Evolutionary conservation across 2,797 vertebrate genomes (phyloP).

Genomic region (Saxicola maurus): DNA sequence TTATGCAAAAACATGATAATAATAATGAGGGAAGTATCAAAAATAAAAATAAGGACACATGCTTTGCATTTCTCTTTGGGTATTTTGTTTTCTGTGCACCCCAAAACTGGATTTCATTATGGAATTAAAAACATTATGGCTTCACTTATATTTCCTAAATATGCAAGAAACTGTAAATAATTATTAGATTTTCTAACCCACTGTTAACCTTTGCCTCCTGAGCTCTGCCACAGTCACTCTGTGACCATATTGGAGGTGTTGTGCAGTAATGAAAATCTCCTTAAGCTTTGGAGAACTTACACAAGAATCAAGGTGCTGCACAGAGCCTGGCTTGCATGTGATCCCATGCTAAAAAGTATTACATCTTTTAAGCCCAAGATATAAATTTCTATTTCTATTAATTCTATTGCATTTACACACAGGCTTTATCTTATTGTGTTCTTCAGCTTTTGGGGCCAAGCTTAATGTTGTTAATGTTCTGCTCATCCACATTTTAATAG

Average conservation of each 20-base stretch:
- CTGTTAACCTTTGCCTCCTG: neutral
- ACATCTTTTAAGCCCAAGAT: neutral
- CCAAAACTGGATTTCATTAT: neutral
- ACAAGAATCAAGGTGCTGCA: neutral
- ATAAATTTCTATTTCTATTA: neutral
- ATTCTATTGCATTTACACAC: neutral
- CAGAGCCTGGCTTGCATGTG: accelerated
- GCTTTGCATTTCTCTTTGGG: neutral
- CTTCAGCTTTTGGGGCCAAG: neutral
- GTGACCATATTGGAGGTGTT: neutral
- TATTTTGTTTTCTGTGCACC: neutral
- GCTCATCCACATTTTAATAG: neutral
- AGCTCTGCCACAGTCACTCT: neutral
- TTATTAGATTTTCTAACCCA: neutral
- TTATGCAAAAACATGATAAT: neutral
- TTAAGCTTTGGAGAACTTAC: neutral
- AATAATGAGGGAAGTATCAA: neutral
- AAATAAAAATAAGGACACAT: neutral
- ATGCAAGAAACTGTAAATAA: neutral
- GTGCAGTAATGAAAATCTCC: neutral
- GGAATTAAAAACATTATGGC: neutral
- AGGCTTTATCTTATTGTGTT: neutral
- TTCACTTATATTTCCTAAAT: neutral
- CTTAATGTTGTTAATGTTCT: neutral
- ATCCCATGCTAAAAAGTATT: neutral